A percentile compares a stretch with the other conserved stretches of the same genome.
Evolutionary conservation across 2,113 vertebrate species (phyloP).

Genomic region (Podocnemis expansa): DNA sequence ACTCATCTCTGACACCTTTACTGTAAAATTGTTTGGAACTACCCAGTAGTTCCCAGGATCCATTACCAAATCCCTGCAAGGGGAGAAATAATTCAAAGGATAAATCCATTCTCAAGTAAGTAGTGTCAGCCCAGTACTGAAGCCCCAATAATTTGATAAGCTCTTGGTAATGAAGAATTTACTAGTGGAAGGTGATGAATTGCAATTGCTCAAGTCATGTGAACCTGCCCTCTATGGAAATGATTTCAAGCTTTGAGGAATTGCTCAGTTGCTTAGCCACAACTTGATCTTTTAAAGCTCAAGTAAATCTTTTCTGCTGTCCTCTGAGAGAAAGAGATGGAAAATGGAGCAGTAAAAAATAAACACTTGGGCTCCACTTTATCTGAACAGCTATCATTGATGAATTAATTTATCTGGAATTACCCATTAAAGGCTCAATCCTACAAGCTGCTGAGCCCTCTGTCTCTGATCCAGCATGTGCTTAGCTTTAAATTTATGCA

Average conservation of each 20-base stretch:
- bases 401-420: conserved; percentile 45
- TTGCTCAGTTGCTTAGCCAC: conserved; percentile 72
- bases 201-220: conserved; percentile 29
- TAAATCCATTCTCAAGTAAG: conserved; percentile 29
- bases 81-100: conserved; percentile 10
- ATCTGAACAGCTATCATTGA: conserved; percentile 53
- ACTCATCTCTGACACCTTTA: conserved; percentile 39
- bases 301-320: conserved; percentile 76
- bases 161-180: conserved; percentile 15
- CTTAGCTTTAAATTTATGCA: conserved; percentile 21
- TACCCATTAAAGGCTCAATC: conserved; percentile 26
- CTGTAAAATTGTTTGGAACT: conserved; percentile 39
- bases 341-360: conserved; percentile 68
- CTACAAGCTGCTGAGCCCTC: conserved; percentile 8
- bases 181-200: conserved; percentile 6
- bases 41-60: not conserved
- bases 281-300: conserved; percentile 79
- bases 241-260: conserved; percentile 74
- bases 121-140: conserved; percentile 1
- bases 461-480: not conserved
- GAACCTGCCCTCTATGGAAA: conserved; percentile 52
- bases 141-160: not conserved
- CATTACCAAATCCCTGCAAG: not conserved
- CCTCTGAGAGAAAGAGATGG: conserved; percentile 70
- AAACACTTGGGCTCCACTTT: conserved; percentile 67